Evolutionary conservation across 2,113 vertebrate species (phyloP), one percentile per base, ranked within the genome.

Genomic region (Nannospalax galili): DNA sequence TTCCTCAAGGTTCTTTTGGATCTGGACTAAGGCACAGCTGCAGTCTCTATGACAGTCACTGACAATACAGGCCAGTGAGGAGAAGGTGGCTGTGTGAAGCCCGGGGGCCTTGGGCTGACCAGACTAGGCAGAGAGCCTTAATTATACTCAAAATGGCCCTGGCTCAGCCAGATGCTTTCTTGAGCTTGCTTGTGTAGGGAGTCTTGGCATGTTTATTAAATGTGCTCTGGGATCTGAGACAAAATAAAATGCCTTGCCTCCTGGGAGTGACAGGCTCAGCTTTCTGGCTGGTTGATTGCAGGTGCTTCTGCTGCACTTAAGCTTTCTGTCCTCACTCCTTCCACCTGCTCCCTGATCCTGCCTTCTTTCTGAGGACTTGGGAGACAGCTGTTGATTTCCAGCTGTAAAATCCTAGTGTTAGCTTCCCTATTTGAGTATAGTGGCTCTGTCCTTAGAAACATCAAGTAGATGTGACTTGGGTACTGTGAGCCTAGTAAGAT

Each of bases 131-230:
- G 56, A 15, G 52, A 90, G 52, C 8, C 62, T 72, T 67, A 52
- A 42, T 91, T 62, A 52, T 52, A 28, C 52, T 75, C 64, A 26
- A 22, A 35, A 17, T 0, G 0, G 48, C 35, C 70, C 65, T 84
- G 40, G 84, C 16, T 86, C 60, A 86, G 56, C 69, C 73, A 79
- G 72, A 77, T 94, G 86, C 84, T 91, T 26, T 73, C 58, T 48
- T 81, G 48, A 73, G 48, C 81, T 80, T 82, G 88, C 65, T 73
- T 77, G 60, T 93, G 9, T 81, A 24, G 65, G 77, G 90, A 88
- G 37, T 84, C 19, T 62, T 77, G 20, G 40, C 42, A 7, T 56
- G n/a, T 91, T 67, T 72, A 37, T 78, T 84, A 77, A 87, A 73
- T 86, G 30, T 58, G 40, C 65, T 73, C 56, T 4, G 82, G 62